These are phyloP conservation scores for Peromyscus melanophrys DNA, from an alignment of 2,797 vertebrate species.

Conservation along the genomic window DNA sequence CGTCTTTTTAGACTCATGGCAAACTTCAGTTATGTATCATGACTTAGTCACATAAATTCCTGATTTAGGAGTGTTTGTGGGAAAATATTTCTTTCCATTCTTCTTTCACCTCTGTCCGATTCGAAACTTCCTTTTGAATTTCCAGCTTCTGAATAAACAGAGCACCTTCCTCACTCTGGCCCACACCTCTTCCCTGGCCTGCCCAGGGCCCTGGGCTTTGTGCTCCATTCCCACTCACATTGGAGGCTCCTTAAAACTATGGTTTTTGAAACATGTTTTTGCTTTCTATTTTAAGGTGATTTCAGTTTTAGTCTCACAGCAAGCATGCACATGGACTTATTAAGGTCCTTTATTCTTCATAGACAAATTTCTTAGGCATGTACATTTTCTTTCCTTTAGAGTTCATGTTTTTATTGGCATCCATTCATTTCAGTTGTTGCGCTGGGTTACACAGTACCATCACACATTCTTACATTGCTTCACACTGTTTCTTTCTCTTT, in stretches of 20 bases:
- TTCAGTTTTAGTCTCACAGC: neutral
- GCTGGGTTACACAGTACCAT: too few relatives aligned
- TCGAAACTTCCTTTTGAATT: slow-evolving; percentile 65
- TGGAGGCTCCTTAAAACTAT: neutral
- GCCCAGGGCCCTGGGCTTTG: neutral
- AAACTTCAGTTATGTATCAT: slow-evolving; percentile 60
- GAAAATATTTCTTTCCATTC: slow-evolving; percentile 76
- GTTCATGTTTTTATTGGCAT: neutral
- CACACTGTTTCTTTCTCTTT: slow-evolving; percentile 8
- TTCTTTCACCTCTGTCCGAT: slow-evolving; percentile 56
- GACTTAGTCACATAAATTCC: slow-evolving; percentile 82
- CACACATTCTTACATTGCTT: neutral
- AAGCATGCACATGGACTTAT: neutral
- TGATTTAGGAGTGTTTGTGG: slow-evolving; percentile 84
- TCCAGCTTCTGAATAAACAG: slow-evolving; percentile 19
- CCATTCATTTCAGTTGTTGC: neutral
- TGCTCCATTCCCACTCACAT: accelerated
- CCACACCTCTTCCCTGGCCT: neutral
- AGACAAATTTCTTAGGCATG: neutral
- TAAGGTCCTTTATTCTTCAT: slow-evolving; percentile 25
- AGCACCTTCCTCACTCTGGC: neutral
- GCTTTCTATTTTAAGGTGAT: slow-evolving; percentile 32
- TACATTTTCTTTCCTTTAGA: neutral
- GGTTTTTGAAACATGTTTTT: neutral
- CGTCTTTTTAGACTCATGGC: slow-evolving; percentile 63